A percentile compares a stretch with the other conserved stretches of the same genome.
These are phyloP conservation scores for Hiodon alosoides DNA, from an alignment of 2,113 vertebrate genomes.

Conservation along the genomic window DNA sequence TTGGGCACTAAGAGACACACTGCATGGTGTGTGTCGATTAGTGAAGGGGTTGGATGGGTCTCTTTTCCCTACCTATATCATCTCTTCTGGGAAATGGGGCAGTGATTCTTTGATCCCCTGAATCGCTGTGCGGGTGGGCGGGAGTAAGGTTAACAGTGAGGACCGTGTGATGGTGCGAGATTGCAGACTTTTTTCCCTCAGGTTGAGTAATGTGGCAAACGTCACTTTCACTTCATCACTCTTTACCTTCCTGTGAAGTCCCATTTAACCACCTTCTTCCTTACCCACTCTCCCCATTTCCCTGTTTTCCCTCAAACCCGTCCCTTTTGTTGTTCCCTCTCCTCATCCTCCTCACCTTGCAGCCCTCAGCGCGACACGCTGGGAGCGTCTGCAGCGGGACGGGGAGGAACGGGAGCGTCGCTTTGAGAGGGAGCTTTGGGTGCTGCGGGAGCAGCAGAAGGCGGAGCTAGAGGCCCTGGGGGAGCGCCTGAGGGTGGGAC, in stretches of 20 bases:
- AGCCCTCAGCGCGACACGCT: slow-evolving; percentile 75
- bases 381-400: slow-evolving; percentile 81
- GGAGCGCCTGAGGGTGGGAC: slow-evolving; percentile 66
- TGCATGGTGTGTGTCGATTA: too few relatives aligned
- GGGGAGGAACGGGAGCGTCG: slow-evolving; percentile 77
- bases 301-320: neutral
- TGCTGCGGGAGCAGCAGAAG: slow-evolving; percentile 68
- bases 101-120: neutral
- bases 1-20: too few relatives aligned
- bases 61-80: neutral
- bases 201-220: neutral
- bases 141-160: neutral
- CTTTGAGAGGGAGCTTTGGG: slow-evolving; percentile 73
- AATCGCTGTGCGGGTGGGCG: too few relatives aligned
- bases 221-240: neutral
- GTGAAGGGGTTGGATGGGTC: too few relatives aligned
- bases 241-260: neutral
- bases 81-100: neutral
- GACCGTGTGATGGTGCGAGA: too few relatives aligned
- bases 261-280: neutral
- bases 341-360: neutral
- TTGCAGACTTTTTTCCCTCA: too few relatives aligned
- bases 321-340: too few relatives aligned
- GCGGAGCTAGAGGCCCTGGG: slow-evolving; percentile 72
- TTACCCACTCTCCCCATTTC: neutral